Percentiles rank a stretch among this genome's conserved stretches.
phyloP scores from a whole-genome alignment of 1,140 invertebrate species.

The Leguminivora glycinivorella region DNA sequence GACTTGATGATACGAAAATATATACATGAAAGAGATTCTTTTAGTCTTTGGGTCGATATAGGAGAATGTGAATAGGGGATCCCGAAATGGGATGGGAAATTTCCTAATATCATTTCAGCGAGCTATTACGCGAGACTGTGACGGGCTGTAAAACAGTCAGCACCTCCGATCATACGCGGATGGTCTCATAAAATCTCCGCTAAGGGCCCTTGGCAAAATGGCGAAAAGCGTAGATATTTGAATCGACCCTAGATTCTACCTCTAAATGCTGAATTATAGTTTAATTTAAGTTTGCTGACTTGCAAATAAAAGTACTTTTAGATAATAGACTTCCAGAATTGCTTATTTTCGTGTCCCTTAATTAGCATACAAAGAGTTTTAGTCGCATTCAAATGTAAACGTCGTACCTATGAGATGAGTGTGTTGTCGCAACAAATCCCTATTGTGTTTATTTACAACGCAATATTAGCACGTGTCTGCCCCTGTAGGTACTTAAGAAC shows the following conservation, averaged over 20 bases:
- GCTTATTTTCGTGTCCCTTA: not conserved
- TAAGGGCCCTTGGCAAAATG: conserved; percentile 45
- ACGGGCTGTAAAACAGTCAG: conserved; percentile 60
- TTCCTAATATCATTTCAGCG: conserved; percentile 43
- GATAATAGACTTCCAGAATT: too few relatives aligned
- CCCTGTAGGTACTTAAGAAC: conserved; percentile 5
- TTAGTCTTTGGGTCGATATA: not conserved
- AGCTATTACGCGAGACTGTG: conserved; percentile 38
- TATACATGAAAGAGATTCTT: conserved; percentile 32
- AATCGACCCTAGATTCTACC: not conserved
- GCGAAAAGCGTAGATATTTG: conserved; percentile 41
- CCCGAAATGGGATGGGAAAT: conserved; percentile 37
- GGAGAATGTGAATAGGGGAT: conserved; percentile 20
- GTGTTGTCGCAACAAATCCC: conserved; percentile 18
- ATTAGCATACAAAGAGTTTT: conserved; percentile 14
- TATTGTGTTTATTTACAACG: not conserved
- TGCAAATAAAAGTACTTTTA: too few relatives aligned
- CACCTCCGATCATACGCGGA: conserved; percentile 40
- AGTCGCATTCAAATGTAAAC: not conserved
- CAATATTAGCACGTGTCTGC: conserved; percentile 11
- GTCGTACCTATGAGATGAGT: not conserved
- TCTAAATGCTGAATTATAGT: too few relatives aligned
- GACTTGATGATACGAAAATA: conserved; percentile 51
- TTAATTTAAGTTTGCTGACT: not conserved
- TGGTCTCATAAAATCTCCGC: conserved; percentile 53